Conservation (phyloP, 2,113 vertebrate genomes). For the Forbesichthys agassizii region DNA sequence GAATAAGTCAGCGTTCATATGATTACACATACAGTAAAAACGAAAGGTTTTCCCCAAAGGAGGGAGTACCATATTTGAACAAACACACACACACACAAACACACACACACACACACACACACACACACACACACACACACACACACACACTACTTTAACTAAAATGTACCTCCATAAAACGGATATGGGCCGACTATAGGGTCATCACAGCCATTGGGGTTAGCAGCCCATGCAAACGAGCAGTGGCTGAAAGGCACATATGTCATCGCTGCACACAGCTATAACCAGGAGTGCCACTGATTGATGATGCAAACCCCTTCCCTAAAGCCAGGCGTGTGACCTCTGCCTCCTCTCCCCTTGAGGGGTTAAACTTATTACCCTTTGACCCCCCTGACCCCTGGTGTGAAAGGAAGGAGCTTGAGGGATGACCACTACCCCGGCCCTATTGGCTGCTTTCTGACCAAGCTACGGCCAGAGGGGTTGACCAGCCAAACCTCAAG, state of each 20-base stretch:
- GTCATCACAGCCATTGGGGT: constrained; percentile 40
- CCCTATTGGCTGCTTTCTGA: constrained; percentile 77
- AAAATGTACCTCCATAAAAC: constrained; percentile 1
- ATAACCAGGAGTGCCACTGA: constrained; percentile 68
- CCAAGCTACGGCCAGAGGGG: constrained; percentile 59
- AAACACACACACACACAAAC: too few relatives aligned
- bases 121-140: too few relatives aligned
- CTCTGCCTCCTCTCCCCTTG: constrained; percentile 80
- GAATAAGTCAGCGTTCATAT: too few relatives aligned
- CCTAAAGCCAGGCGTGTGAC: constrained; percentile 84
- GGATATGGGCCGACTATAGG: constrained; percentile 14
- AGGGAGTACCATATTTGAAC: too few relatives aligned
- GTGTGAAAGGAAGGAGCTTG: constrained; percentile 86
- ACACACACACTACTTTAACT: neutral
- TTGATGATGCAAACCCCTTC: constrained; percentile 78
- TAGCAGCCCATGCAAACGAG: constrained; percentile 64
- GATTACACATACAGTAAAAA: too few relatives aligned
- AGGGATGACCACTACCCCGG: constrained; percentile 85
- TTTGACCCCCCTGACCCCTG: constrained; percentile 87
- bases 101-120: too few relatives aligned
- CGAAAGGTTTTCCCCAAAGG: too few relatives aligned
- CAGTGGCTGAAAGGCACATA: constrained; percentile 41
- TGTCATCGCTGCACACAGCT: constrained; percentile 59
- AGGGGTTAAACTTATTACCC: constrained; percentile 93
- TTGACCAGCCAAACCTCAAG: constrained; percentile 64